Evolutionary conservation across 1,140 invertebrate species (phyloP).

Genomic region (Colletes gigas): DNA sequence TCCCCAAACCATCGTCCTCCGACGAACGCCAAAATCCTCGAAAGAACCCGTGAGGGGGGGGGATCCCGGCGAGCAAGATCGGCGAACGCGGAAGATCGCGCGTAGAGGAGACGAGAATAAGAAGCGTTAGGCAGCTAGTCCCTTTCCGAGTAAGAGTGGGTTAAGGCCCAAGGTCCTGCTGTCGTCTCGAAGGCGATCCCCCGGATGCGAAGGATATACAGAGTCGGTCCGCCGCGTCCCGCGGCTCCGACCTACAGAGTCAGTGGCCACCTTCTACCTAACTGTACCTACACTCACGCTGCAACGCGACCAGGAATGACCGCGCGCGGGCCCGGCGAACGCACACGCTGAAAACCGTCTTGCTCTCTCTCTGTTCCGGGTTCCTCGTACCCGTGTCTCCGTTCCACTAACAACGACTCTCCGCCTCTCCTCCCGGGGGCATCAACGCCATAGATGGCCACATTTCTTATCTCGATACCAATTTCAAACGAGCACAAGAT

Average conservation of each 20-base stretch:
- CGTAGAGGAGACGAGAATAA: constrained; percentile 53
- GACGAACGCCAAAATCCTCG: background rate
- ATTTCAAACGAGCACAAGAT: too few relatives aligned
- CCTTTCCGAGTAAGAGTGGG: constrained; percentile 78
- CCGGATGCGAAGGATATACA: constrained; percentile 70
- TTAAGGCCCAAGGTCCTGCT: constrained; percentile 80
- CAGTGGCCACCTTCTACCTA: constrained; percentile 74
- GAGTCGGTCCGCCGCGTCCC: constrained; percentile 55
- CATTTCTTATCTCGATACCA: too few relatives aligned
- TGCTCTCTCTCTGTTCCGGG: background rate
- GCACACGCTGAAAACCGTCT: constrained; percentile 47
- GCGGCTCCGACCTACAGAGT: constrained; percentile 77
- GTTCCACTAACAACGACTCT: background rate
- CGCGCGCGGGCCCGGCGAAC: constrained; percentile 48
- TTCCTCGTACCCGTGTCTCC: background rate
- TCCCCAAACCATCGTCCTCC: background rate
- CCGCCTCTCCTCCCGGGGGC: background rate
- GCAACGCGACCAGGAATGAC: constrained; percentile 64
- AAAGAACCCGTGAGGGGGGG: background rate
- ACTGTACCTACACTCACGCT: constrained; percentile 73
- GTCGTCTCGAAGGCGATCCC: constrained; percentile 73
- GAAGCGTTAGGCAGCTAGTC: constrained; percentile 71
- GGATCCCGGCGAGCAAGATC: constrained; percentile 16
- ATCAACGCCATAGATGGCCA: background rate
- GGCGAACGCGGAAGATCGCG: constrained; percentile 63